phyloP scores from a whole-genome alignment of 2,797 vertebrate species.

The Enteromius viviparus region DNA sequence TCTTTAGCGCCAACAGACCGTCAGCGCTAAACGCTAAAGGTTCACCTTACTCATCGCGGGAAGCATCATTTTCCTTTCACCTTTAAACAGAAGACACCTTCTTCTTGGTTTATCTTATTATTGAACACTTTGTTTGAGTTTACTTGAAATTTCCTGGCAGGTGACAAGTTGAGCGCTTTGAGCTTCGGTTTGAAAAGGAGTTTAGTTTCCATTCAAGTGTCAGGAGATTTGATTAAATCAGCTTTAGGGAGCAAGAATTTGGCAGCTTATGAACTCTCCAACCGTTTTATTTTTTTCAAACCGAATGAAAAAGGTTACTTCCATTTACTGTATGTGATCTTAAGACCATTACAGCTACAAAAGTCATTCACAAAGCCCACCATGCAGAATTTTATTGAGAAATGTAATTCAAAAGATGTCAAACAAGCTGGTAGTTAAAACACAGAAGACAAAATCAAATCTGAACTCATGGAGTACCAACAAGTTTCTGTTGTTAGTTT shows the following conservation, averaged over 20 bases:
- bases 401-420: background rate
- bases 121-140: conserved; percentile 57
- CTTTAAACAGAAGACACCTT: conserved; percentile 33
- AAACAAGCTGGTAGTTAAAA: background rate
- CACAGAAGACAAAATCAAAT: background rate
- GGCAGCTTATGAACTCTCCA: conserved; percentile 47
- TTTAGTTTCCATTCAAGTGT: conserved; percentile 61
- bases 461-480: background rate
- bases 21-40: conserved; percentile 25
- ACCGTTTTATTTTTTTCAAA: conserved; percentile 13
- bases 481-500: background rate
- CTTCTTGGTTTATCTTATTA: conserved; percentile 50
- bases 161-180: conserved; percentile 52
- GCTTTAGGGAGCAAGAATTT: conserved; percentile 54
- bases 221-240: conserved; percentile 62
- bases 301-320: conserved; percentile 54
- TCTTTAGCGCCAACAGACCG: background rate
- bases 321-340: conserved; percentile 10
- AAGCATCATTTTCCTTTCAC: conserved; percentile 48
- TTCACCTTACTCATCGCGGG: conserved; percentile 36
- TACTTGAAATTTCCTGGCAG: conserved; percentile 58
- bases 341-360: background rate
- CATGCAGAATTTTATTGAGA: background rate
- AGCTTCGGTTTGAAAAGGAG: conserved; percentile 54
- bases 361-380: conserved; percentile 13